These are phyloP conservation scores for Tortrix viridana DNA, from an alignment of 2,888 invertebrate genomes.

Conservation along the genomic window DNA sequence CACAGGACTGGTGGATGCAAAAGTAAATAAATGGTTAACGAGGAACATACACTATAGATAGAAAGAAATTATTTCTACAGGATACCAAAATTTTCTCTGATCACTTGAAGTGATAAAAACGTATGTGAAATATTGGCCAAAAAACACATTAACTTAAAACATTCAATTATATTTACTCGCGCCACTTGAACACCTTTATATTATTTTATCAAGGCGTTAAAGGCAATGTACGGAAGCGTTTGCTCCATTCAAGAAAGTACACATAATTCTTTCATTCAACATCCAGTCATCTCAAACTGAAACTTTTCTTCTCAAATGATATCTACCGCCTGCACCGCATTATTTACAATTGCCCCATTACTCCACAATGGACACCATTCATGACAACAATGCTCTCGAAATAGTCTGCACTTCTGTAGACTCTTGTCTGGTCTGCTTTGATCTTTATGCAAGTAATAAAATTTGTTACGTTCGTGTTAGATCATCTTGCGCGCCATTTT, in stretches of 20 bases:
- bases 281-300: conserved; percentile 4
- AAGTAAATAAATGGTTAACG: too few species aligned
- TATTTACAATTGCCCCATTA: conserved; percentile 18
- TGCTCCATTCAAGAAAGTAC: neutral
- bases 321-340: conserved; percentile 6
- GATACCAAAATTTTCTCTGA: too few species aligned
- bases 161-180: neutral
- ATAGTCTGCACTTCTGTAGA: conserved; percentile 7
- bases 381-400: conserved; percentile 20
- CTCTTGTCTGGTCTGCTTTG: conserved; percentile 8
- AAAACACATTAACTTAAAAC: too few species aligned
- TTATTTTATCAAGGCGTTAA: neutral
- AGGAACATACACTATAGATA: too few species aligned
- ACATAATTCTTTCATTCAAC: conserved; percentile 6
- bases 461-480: conserved; percentile 7
- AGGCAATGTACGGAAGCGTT: neutral
- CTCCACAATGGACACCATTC: conserved; percentile 23
- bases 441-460: conserved; percentile 21
- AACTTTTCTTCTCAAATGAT: conserved; percentile 9
- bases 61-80: too few species aligned
- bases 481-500: conserved; percentile 17
- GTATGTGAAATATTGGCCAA: too few species aligned
- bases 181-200: neutral
- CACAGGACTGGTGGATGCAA: too few species aligned
- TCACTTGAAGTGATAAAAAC: too few species aligned